These are phyloP conservation scores for Corythoichthys haematopterus DNA, from an alignment of 2,113 vertebrate species.

Conservation along the genomic window DNA sequence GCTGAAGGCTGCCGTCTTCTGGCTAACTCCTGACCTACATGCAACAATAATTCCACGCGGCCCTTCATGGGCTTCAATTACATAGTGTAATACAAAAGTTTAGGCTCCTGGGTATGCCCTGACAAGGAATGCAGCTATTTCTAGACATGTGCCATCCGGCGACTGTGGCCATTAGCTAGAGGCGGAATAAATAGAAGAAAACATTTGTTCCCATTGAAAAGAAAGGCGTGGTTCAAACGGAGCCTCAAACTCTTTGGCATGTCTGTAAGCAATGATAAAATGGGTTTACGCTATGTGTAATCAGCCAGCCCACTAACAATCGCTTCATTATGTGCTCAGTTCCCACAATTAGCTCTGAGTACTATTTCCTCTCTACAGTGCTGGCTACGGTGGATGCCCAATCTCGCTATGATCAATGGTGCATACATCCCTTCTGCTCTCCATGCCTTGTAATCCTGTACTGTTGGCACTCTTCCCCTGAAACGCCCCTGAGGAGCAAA, in stretches of 20 bases:
- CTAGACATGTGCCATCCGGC: conserved; percentile 11
- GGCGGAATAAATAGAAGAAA: conserved; percentile 58
- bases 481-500: conserved; percentile 36
- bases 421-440: conserved; percentile 17
- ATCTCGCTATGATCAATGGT: conserved; percentile 22
- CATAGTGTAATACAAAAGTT: too few relatives aligned
- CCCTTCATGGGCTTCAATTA: too few relatives aligned
- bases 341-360: conserved; percentile 67
- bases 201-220: conserved; percentile 48
- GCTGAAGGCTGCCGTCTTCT: too few relatives aligned
- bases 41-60: too few relatives aligned
- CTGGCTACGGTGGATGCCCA: conserved; percentile 19
- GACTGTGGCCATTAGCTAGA: conserved; percentile 54
- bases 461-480: conserved; percentile 15
- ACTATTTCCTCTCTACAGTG: conserved; percentile 52
- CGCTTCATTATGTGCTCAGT: conserved; percentile 61
- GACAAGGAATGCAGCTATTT: conserved; percentile 22
- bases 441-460: conserved; percentile 31
- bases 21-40: too few relatives aligned
- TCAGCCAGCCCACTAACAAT: conserved; percentile 50
- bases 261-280: conserved; percentile 60
- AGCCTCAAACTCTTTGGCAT: conserved; percentile 47
- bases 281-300: conserved; percentile 37
- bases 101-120: background rate
- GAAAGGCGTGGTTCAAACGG: conserved; percentile 22